Base-by-base conservation (phyloP, 2,888 invertebrate species). In the Acrocera orbiculus region DNA sequence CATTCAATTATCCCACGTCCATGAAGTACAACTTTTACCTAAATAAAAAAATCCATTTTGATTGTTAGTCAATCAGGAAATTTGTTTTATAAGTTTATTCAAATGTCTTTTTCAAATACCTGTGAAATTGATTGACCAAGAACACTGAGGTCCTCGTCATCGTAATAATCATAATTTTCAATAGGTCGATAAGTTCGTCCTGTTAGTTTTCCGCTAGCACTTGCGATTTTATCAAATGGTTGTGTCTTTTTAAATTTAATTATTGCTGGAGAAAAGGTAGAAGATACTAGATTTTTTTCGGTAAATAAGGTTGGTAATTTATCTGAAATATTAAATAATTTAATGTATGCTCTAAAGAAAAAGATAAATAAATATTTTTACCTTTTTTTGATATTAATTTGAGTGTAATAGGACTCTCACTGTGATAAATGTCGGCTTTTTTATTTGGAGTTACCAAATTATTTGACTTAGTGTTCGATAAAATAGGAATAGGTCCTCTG, bases 1-100 rank as follows among this genome's bases (percentile, higher is more conserved):
- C 90, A 90, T 45, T 81, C 76, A 44, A 90, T 77, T 34, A 70
- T 69, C 19, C 81, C 83, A 53, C 70, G 66, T n/a, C 64, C 65
- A 48, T 73, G 69, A 7, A 76, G 58, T 29, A 71, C 54, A 16
- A 73, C 66, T 51, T 66, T 64, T 22, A 57, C 51, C 52, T 53
- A 38, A 14, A 20, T 16, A 9, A 22, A 26, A 14, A 16, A 22
- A 17, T 10, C 8, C 2, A 19, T 2, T 19, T 2, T 19, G 8
- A 2, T 7, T 6, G 19, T 19, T 19, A 6, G 7, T 19, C 19
- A 6, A 19, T 19, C 5, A 19, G 8, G 8, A 19, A 19, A 19
- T 19, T 8, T 5, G 5, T 7, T 19, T 2, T 8, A 19, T 19
- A 19, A 7, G 8, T 19, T 7, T 19, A 22, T 7, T 22, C 7